Base-by-base conservation (phyloP, 2,797 vertebrate species). In the Silurus aristotelis region DNA sequence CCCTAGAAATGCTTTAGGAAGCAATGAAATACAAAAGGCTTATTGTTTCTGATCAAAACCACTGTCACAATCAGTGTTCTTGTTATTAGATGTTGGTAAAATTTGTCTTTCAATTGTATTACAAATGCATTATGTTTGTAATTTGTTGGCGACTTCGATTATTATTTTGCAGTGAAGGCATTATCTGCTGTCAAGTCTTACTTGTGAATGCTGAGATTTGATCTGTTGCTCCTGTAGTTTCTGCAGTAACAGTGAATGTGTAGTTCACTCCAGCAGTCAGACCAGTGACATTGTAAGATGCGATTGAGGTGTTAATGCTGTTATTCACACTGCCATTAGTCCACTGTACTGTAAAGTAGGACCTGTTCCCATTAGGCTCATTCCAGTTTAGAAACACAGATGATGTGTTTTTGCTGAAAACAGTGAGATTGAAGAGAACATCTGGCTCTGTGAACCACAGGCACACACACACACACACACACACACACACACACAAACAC, bases 231-330 rank as follows among this genome's bases (percentile, higher is more conserved):
- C 84, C 82, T 73, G 55, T 25, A 63, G 82, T 86, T 60, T 12
- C 17, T 60, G 46, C 61, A 46, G 64, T 84, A 27, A 89, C 82
- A 14, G 5, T 77, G 64, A 89, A 87, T 61, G 83, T 89, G 81
- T 87, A 84, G 7, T 15, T 82, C 66, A 83, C 58, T 82, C 80
- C 88, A 83, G 86, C 20, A 77, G 48, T 85, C n/a, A 89, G 83
- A 71, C 7, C n/a, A 72, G 27, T 85, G 61, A 86, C 52, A 15
- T 6, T 19, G n/a, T 61, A 76, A 38, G 6, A 46, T 8, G 38
- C 60, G n/a, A 15, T 2, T 6, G 0, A 67, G 10, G 52, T 71
- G 56, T 1, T 61, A 22, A 0, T 6, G 5, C 0, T 25, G 6
- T n/a, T 43, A 70, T 55, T 22, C 1, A n/a, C 6, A n/a, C 15